Evolutionary conservation across 2,113 vertebrate genomes (phyloP), one percentile per base, ranked within the genome.

Genomic region (Condylura cristata): DNA sequence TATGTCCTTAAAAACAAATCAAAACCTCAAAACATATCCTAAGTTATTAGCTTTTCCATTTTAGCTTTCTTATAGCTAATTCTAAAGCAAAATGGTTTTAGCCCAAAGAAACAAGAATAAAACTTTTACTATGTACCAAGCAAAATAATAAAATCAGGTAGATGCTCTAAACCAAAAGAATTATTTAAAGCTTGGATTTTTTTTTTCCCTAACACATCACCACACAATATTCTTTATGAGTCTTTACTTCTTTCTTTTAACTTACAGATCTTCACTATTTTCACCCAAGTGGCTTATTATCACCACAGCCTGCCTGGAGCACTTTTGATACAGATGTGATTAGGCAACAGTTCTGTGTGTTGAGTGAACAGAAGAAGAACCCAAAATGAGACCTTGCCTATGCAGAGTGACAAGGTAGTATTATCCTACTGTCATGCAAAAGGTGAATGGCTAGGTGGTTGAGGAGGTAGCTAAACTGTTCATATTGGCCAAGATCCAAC

Each of bases 1-100:
- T 34, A 37, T 32, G 10, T 82, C 48, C 89, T 89, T 95, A 53
- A 93, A 96, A 78, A 63, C 28, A 86, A 66, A 81, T 74, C 4
- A 83, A 34, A 90, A 90, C 4, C 4, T 51, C 32, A 11, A 93
- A 93, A 51, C 8, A n/a, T 78, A 18, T 51, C 46, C 79, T 34
- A 82, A 78, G 26, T 48, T 79, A 34, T 14, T 74, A 63, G 22
- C 17, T 78, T 61, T 91, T 60, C 10, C 16, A 68, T 85, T 66
- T 70, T 48, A 60, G 46, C 63, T 63, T 65, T 60, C 48, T 51
- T 51, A 26, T 56, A 51, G 32, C 28, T 58, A 90, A 92, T 65
- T 61, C 39, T 65, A 94, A 70, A 92, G 30, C n/a, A 92, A 30
- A 87, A 68, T 44, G 14, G 41, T 63, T 86, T 86, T 63, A 82